phyloP scores from a whole-genome alignment of 2,888 invertebrate genomes.

The Sycophila texana region DNA sequence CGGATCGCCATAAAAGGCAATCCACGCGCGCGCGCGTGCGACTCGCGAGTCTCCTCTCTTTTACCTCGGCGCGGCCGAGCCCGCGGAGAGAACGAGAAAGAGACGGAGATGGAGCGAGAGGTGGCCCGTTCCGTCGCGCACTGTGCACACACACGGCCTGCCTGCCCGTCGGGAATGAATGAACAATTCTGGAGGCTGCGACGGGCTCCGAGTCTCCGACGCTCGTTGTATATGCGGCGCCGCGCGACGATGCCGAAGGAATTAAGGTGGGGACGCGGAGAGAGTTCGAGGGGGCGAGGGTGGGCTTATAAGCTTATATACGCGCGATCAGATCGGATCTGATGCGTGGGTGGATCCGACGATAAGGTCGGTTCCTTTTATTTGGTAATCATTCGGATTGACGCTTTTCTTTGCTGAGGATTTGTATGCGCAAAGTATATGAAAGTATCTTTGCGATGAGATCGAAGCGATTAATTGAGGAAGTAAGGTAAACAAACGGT shows the following conservation, averaged over 20 bases:
- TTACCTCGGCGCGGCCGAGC: background rate
- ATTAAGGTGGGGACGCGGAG: no score
- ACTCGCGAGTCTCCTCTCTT: slow-evolving; percentile 14
- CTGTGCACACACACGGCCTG: slow-evolving; percentile 7
- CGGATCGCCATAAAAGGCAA: slow-evolving; percentile 74
- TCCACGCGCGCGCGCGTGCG: slow-evolving; percentile 60
- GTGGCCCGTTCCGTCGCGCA: background rate
- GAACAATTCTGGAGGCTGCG: slow-evolving; percentile 5
- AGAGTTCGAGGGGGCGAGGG: background rate
- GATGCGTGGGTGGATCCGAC: no score
- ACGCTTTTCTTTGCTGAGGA: no score
- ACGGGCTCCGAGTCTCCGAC: background rate
- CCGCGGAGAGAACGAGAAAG: slow-evolving; percentile 2
- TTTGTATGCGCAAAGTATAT: no score
- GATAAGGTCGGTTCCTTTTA: no score
- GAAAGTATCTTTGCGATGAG: no score
- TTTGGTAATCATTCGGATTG: no score
- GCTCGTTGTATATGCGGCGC: no score
- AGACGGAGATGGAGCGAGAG: background rate
- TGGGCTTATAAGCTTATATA: background rate
- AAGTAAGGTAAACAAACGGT: no score
- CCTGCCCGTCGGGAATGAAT: slow-evolving; percentile 8
- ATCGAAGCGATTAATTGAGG: no score
- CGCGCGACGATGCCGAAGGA: no score
- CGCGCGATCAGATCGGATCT: no score